Evolutionary conservation across 2,797 vertebrate species (phyloP).

Genomic region (Takifugu rubripes): DNA sequence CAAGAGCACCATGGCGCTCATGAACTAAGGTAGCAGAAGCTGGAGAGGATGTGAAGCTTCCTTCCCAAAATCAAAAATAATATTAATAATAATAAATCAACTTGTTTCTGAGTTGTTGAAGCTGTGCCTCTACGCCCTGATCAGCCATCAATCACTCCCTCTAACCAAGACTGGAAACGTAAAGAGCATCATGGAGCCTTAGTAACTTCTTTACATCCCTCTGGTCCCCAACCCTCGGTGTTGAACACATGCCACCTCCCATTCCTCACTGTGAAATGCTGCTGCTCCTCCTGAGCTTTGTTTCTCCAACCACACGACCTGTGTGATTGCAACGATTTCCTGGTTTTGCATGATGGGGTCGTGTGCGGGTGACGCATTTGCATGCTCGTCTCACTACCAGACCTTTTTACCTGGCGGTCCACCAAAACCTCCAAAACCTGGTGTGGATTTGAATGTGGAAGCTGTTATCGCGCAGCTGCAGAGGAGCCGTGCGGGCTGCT

Average conservation of each 20-base stretch:
- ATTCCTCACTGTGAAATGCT: constrained; percentile 35
- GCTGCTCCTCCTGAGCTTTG: constrained; percentile 21
- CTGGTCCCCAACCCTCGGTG: constrained; percentile 37
- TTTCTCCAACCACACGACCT: constrained; percentile 19
- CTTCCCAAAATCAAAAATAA: too few species aligned
- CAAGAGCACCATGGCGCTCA: constrained; percentile 73
- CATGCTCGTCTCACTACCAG: constrained; percentile 34
- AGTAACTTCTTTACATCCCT: constrained; percentile 37
- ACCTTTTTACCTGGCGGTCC: constrained; percentile 4
- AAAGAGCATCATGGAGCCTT: constrained; percentile 41
- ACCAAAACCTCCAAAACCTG: not conserved
- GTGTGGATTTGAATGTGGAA: not conserved
- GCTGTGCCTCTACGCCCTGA: not conserved
- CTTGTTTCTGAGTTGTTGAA: not conserved
- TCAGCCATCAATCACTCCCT: constrained; percentile 1
- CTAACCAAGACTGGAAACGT: constrained; percentile 36
- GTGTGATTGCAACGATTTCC: constrained; percentile 47
- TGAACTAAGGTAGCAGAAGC: constrained; percentile 70
- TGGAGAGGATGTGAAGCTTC: not conserved
- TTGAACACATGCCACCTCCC: constrained; percentile 32
- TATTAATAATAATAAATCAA: too few species aligned
- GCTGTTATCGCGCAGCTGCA: too few species aligned
- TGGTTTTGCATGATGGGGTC: constrained; percentile 60
- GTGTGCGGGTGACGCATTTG: constrained; percentile 32
- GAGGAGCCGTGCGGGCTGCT: not conserved